Evolutionary conservation across 2,888 invertebrate genomes (phyloP).

Genomic region (Ametastegia equiseti): DNA sequence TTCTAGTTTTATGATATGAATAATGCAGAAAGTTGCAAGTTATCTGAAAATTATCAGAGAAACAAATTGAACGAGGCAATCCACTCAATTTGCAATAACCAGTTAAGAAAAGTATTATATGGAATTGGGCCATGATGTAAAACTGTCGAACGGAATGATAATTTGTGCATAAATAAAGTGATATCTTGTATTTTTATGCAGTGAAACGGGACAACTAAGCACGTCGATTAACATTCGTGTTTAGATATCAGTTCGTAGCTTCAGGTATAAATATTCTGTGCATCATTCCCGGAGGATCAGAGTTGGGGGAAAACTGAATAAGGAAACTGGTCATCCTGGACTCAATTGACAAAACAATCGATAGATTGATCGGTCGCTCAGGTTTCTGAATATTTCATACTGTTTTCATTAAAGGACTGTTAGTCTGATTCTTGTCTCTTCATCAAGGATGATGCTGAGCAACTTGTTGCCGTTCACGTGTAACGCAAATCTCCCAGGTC

Average conservation of each 20-base stretch:
- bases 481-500: slow-evolving; percentile 53
- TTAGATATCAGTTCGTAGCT: not conserved
- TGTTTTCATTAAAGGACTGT: no score
- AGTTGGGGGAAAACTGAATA: not conserved
- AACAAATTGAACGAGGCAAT: not conserved
- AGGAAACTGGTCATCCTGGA: not conserved
- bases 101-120: not conserved
- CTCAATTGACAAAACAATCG: no score
- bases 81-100: not conserved
- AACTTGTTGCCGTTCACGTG: slow-evolving; percentile 5
- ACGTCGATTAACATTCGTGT: not conserved
- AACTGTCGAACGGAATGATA: no score
- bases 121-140: not conserved
- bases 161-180: no score
- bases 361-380: no score
- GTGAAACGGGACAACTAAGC: no score
- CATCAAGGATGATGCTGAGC: not conserved
- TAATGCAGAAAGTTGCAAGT: not conserved
- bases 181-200: no score
- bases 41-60: not conserved
- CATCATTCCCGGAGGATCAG: not conserved
- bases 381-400: no score
- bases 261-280: not conserved
- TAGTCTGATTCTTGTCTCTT: no score
- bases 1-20: not conserved